phyloP scores from a whole-genome alignment of 2,797 vertebrate species.

The Trichosurus vulpecula region DNA sequence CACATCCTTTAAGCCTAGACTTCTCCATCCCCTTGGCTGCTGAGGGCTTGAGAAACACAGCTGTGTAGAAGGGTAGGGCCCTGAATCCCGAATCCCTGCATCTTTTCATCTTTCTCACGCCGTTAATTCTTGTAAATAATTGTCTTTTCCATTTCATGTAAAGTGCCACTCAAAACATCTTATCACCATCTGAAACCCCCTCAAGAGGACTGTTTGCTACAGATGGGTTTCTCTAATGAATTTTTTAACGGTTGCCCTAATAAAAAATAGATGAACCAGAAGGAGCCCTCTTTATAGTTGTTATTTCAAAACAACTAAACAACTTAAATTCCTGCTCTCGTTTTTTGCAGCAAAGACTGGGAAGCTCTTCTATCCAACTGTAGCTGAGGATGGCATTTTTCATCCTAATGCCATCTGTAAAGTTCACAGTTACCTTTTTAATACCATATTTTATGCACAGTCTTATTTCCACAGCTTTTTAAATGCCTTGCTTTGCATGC shows the following conservation, averaged over 20 bases:
- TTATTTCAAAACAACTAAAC: conserved; percentile 57
- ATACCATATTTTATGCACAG: conserved; percentile 45
- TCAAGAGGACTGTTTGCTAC: conserved; percentile 60
- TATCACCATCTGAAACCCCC: conserved; percentile 64
- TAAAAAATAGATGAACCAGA: conserved; percentile 75
- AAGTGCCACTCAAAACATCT: conserved; percentile 68
- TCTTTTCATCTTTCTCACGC: not conserved
- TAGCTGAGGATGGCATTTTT: conserved; percentile 35
- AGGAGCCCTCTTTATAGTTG: conserved; percentile 34
- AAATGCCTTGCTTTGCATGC: conserved; percentile 27
- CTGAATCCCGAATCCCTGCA: not conserved
- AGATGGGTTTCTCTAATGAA: conserved; percentile 68
- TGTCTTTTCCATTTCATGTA: conserved; percentile 46
- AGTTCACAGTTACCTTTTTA: conserved; percentile 54
- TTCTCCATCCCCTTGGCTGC: not conserved
- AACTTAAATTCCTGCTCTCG: conserved; percentile 55
- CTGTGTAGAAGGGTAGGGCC: not conserved
- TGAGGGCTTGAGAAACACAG: not conserved
- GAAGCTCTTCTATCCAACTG: not conserved
- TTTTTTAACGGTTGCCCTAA: conserved; percentile 70
- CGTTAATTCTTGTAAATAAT: conserved; percentile 51
- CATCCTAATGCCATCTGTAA: conserved; percentile 16
- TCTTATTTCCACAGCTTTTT: conserved; percentile 62
- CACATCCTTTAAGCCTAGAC: not conserved
- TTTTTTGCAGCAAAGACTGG: conserved; percentile 8